Evolutionary conservation across 2,888 invertebrate genomes (phyloP), one percentile per base, ranked within the genome.

Genomic region (Coelopa pilipes): DNA sequence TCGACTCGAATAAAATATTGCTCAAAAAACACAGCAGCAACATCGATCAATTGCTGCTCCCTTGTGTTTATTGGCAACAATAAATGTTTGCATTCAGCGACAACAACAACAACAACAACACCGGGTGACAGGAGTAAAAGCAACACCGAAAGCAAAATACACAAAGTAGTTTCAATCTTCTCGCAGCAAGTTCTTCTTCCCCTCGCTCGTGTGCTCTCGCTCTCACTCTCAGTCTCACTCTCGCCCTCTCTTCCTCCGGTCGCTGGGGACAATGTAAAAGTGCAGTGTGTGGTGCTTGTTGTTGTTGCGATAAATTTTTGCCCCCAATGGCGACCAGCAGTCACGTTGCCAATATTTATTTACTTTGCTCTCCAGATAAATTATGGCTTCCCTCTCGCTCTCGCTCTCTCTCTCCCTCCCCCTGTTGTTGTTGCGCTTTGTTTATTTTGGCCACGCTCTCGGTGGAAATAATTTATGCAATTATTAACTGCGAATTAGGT

Each of bases 1-100:
- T 34, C 34, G 34, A 34, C 34, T 2, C 4, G 7, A 34, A 34
- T 34, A n/a, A 53, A 53, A 53, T 53, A n/a, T n/a, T n/a, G 4
- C 53, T n/a, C 11, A 59, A 57, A 12, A 59, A 59, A 19, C 13
- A 21, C 34, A 34, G 34, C 34, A 34, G 7, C 34, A 66, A 50
- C 66, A 66, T 66, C 66, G 53, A 66, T 66, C 66, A 66, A 66
- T 66, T 66, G 45, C 50, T 66, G 50, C 66, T 53, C 66, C 34
- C 62, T 34, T 45, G 66, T 50, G 66, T 50, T 21, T 66, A 45
- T 53, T 21, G 19, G 66, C 53, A 66, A 24, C 50, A 66, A 66
- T 66, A 50, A 66, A 50, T 66, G 21, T 34, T 34, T 34, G 34
- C 34, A 34, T 34, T 34, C 2, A 4, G 4, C 34, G 7, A 7